Conservation (phyloP, 1,140 invertebrate species). For the Diabrotica virgifera region DNA sequence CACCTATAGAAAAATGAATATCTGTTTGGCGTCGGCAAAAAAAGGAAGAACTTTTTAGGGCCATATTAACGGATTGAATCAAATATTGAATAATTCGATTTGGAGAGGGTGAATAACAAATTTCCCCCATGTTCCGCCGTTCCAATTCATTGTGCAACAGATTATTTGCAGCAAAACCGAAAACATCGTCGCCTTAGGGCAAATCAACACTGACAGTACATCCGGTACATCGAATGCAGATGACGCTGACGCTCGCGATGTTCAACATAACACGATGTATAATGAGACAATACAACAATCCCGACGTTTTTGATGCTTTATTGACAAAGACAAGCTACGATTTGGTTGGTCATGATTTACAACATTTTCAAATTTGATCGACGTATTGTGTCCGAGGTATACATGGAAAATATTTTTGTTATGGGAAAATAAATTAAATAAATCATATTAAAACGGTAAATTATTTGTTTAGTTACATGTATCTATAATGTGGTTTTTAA, state of each 20-base stretch:
- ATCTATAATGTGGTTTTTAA: too few species aligned
- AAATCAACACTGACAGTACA: constrained; percentile 19
- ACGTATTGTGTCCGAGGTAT: not conserved
- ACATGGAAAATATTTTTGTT: too few species aligned
- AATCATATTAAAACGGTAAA: too few species aligned
- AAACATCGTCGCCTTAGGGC: constrained; percentile 20
- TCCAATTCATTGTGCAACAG: not conserved
- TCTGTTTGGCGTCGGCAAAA: too few species aligned
- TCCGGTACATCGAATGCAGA: constrained; percentile 18
- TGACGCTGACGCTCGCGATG: constrained; percentile 13
- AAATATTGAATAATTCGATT: too few species aligned
- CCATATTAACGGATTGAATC: too few species aligned
- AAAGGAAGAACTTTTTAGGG: too few species aligned
- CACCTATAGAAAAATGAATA: too few species aligned
- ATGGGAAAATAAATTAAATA: too few species aligned
- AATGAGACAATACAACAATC: constrained; percentile 20
- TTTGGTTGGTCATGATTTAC: constrained; percentile 14
- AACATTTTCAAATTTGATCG: constrained; percentile 5
- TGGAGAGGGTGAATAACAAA: not conserved
- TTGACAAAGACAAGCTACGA: constrained; percentile 14
- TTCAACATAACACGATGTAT: constrained; percentile 18
- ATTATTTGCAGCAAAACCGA: constrained; percentile 5
- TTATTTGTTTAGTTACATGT: too few species aligned
- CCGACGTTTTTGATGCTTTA: constrained; percentile 17
- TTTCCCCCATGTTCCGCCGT: not conserved